These are phyloP conservation scores for Calephelis virginiensis DNA, from an alignment of 1,140 invertebrate species.

Conservation along the genomic window DNA sequence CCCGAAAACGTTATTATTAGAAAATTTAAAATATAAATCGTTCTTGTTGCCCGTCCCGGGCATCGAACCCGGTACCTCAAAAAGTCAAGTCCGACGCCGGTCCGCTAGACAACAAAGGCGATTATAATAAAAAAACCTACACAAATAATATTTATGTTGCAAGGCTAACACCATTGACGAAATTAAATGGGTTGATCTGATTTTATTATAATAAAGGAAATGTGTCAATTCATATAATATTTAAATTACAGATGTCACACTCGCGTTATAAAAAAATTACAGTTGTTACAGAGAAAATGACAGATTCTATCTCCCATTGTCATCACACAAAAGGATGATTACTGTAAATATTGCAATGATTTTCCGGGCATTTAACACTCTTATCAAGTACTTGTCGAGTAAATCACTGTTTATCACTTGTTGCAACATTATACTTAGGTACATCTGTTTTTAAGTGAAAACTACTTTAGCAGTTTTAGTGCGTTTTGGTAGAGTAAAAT, in stretches of 20 bases:
- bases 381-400: slow-evolving; percentile 4
- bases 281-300: slow-evolving; percentile 4
- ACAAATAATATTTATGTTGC: too few relatives aligned
- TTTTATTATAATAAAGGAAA: not conserved
- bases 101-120: too few relatives aligned
- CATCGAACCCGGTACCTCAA: too few relatives aligned
- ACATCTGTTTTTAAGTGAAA: too few relatives aligned
- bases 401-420: not conserved
- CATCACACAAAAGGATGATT: slow-evolving; percentile 7
- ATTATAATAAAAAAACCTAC: too few relatives aligned
- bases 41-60: too few relatives aligned
- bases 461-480: too few relatives aligned
- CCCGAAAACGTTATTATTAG: too few relatives aligned
- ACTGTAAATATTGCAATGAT: slow-evolving; percentile 10
- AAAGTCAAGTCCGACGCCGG: too few relatives aligned
- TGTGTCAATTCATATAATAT: not conserved
- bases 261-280: not conserved
- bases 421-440: too few relatives aligned
- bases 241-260: not conserved
- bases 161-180: not conserved
- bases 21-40: too few relatives aligned
- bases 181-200: slow-evolving; percentile 13
- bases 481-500: too few relatives aligned
- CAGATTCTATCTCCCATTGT: slow-evolving; percentile 8
- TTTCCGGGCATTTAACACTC: slow-evolving; percentile 2